These are phyloP conservation scores for Athalia rosae DNA, from an alignment of 2,888 invertebrate species.

Conservation along the genomic window DNA sequence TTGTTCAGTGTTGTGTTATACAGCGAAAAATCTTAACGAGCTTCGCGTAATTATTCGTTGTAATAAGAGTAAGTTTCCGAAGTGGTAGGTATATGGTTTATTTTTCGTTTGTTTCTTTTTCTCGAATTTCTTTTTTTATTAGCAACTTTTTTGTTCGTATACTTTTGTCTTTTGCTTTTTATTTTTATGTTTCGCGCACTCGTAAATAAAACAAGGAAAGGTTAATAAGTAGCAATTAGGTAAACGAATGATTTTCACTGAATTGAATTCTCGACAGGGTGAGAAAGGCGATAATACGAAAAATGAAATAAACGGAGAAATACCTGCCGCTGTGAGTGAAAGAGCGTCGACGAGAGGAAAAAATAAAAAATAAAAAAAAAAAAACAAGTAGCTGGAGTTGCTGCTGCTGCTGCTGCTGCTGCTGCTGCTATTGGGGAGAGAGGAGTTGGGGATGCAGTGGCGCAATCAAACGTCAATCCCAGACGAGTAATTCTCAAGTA, in stretches of 20 bases:
- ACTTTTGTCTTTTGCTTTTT: not conserved
- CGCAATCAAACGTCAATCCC: slow-evolving; percentile 69
- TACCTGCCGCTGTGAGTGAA: slow-evolving; percentile 33
- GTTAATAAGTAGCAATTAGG: slow-evolving; percentile 64
- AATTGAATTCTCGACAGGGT: slow-evolving; percentile 56
- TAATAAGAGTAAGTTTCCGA: too few relatives aligned
- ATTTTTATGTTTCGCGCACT: slow-evolving; percentile 15
- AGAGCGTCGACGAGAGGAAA: slow-evolving; percentile 38
- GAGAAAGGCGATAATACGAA: slow-evolving; percentile 62
- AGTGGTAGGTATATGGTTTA: too few relatives aligned
- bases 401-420: slow-evolving; percentile 32
- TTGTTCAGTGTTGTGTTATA: too few relatives aligned
- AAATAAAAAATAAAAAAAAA: slow-evolving; percentile 44
- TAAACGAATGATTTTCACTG: slow-evolving; percentile 64
- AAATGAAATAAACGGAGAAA: slow-evolving; percentile 58
- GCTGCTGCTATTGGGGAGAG: slow-evolving; percentile 28
- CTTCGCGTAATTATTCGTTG: too few relatives aligned
- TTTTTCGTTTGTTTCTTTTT: too few relatives aligned
- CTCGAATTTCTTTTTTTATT: too few relatives aligned
- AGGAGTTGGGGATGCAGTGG: slow-evolving; percentile 49
- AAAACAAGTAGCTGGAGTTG: slow-evolving; percentile 41
- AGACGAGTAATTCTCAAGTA: slow-evolving; percentile 64
- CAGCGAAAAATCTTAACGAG: too few relatives aligned
- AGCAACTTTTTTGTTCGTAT: not conserved
- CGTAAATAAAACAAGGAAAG: slow-evolving; percentile 43